phyloP scores from a whole-genome alignment of 2,113 vertebrate genomes.

The Mellivora capensis region DNA sequence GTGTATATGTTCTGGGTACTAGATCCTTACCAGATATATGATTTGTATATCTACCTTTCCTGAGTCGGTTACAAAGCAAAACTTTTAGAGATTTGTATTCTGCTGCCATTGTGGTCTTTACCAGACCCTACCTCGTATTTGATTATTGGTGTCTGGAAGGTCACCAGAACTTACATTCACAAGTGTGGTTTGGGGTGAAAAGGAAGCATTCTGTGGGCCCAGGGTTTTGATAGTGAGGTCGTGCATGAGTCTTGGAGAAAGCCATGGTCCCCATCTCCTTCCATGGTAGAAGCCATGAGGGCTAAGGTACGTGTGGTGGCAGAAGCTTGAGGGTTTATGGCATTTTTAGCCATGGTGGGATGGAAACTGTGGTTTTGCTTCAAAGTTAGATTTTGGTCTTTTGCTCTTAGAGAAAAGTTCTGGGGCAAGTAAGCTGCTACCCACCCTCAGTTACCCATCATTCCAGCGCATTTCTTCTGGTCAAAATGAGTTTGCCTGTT shows the following conservation, averaged over 20 bases:
- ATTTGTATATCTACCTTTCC: neutral
- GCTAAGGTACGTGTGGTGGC: neutral
- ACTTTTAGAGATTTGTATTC: neutral
- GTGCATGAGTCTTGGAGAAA: neutral
- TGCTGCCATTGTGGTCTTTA: neutral
- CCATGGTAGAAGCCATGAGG: neutral
- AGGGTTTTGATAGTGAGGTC: neutral
- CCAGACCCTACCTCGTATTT: neutral
- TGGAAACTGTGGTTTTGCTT: neutral
- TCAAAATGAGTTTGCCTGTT: neutral
- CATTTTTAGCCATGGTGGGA: neutral
- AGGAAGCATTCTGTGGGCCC: neutral
- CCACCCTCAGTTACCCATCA: neutral
- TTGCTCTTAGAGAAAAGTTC: neutral
- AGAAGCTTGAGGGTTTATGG: neutral
- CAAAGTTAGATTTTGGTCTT: neutral
- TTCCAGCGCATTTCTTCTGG: neutral
- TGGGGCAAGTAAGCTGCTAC: neutral
- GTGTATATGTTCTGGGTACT: neutral
- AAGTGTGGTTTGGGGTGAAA: neutral
- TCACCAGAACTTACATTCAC: neutral
- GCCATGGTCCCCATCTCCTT: neutral
- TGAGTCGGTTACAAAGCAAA: neutral
- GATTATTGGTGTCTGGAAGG: neutral
- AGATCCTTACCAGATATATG: neutral